These are phyloP conservation scores for Lemur catta DNA, from an alignment of 2,797 vertebrate species.

Conservation along the genomic window DNA sequence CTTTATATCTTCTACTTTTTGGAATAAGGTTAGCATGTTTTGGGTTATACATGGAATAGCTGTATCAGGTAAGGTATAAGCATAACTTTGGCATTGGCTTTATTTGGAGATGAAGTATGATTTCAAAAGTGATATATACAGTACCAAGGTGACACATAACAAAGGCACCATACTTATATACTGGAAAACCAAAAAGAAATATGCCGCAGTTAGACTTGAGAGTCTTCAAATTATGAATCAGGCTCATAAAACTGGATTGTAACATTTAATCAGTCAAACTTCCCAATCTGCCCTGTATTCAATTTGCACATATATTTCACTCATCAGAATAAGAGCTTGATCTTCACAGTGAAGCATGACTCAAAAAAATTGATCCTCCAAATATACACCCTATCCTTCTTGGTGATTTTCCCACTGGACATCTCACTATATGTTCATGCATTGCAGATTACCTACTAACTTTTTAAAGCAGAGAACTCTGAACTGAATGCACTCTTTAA, in stretches of 20 bases:
- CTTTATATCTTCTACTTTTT: background rate
- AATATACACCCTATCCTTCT: background rate
- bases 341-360: background rate
- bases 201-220: background rate
- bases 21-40: background rate
- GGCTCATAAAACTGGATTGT: background rate
- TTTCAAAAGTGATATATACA: background rate
- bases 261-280: background rate
- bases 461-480: background rate
- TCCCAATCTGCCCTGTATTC: background rate
- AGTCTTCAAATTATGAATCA: background rate
- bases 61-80: background rate
- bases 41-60: background rate
- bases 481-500: background rate
- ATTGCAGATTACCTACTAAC: background rate
- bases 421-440: background rate
- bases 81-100: background rate
- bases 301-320: background rate
- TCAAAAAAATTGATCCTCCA: background rate
- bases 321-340: background rate
- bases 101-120: background rate
- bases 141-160: too few relatives aligned
- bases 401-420: background rate
- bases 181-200: background rate
- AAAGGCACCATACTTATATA: background rate